phyloP scores from a whole-genome alignment of 2,797 vertebrate genomes.

The Notoglanidium macrostoma region DNA sequence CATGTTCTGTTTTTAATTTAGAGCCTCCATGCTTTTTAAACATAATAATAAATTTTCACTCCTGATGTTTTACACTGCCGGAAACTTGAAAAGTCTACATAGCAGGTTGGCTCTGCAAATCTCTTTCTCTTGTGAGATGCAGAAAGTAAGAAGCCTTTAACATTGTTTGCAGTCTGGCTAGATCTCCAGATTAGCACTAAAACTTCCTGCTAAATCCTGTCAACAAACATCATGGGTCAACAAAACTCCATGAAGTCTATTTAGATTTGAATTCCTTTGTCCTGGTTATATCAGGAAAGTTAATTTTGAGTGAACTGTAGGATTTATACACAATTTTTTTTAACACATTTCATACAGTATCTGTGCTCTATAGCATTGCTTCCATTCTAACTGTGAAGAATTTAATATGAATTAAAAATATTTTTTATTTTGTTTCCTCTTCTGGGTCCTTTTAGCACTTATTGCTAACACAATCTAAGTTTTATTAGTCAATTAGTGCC shows the following conservation, averaged over 20 bases:
- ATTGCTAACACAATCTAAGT: background rate
- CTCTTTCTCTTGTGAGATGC: slow-evolving; percentile 16
- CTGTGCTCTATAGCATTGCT: background rate
- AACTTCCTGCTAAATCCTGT: slow-evolving; percentile 34
- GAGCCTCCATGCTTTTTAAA: background rate
- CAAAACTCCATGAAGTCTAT: background rate
- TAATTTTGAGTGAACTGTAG: background rate
- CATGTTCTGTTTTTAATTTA: background rate
- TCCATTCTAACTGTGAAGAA: background rate
- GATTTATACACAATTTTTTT: background rate
- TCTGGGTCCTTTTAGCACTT: background rate
- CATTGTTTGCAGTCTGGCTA: background rate
- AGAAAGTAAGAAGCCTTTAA: slow-evolving; percentile 14
- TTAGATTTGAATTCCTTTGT: background rate
- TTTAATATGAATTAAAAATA: background rate
- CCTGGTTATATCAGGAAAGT: background rate
- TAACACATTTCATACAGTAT: background rate
- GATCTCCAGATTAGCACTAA: slow-evolving; percentile 33
- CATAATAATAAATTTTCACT: background rate
- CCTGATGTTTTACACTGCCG: background rate
- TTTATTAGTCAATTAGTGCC: slow-evolving; percentile 26
- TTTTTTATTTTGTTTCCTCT: background rate
- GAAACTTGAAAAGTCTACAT: background rate
- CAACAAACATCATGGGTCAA: slow-evolving; percentile 19
- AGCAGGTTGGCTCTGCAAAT: background rate